Percentiles rank a stretch among this genome's conserved stretches.
Conservation (phyloP, 2,797 vertebrate genomes). For the Sparus aurata region DNA sequence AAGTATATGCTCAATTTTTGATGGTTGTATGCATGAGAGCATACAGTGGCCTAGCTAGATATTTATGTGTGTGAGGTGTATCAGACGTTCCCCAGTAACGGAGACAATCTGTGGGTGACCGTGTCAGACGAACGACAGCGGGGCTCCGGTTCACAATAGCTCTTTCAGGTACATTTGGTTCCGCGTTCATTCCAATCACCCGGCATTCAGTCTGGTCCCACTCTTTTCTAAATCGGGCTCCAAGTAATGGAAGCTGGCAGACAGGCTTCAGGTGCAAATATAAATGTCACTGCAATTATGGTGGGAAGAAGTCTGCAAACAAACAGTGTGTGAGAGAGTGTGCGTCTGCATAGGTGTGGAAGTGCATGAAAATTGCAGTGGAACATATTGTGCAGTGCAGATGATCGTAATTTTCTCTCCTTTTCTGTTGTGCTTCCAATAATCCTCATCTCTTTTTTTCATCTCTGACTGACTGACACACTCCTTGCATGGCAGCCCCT, state of each 20-base stretch:
- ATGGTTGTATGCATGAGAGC: background rate
- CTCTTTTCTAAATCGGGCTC: slow-evolving; percentile 54
- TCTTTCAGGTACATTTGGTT: slow-evolving; percentile 70
- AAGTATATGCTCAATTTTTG: background rate
- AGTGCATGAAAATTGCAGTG: slow-evolving; percentile 39
- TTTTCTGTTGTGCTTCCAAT: slow-evolving; percentile 11
- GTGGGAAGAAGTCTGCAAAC: slow-evolving; percentile 68
- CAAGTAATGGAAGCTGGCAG: slow-evolving; percentile 76
- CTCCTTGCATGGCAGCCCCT: background rate
- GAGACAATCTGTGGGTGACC: slow-evolving; percentile 46
- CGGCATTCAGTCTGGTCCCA: slow-evolving; percentile 46
- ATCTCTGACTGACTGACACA: background rate
- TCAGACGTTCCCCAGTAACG: slow-evolving; percentile 1
- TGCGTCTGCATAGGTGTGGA: slow-evolving; percentile 31
- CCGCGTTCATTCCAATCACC: slow-evolving; percentile 59
- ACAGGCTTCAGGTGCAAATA: slow-evolving; percentile 80
- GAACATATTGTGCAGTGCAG: slow-evolving; percentile 28
- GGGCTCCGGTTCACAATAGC: slow-evolving; percentile 47
- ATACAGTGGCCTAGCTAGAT: slow-evolving; percentile 3
- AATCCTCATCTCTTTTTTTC: slow-evolving; percentile 13
- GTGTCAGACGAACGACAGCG: slow-evolving; percentile 33
- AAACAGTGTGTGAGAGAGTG: slow-evolving; percentile 55
- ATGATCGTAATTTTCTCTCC: slow-evolving; percentile 12
- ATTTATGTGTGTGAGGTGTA: slow-evolving; percentile 1
- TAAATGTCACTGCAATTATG: slow-evolving; percentile 81